Base-by-base conservation (phyloP, 2,113 vertebrate species). In the Melanostigma gelatinosum region DNA sequence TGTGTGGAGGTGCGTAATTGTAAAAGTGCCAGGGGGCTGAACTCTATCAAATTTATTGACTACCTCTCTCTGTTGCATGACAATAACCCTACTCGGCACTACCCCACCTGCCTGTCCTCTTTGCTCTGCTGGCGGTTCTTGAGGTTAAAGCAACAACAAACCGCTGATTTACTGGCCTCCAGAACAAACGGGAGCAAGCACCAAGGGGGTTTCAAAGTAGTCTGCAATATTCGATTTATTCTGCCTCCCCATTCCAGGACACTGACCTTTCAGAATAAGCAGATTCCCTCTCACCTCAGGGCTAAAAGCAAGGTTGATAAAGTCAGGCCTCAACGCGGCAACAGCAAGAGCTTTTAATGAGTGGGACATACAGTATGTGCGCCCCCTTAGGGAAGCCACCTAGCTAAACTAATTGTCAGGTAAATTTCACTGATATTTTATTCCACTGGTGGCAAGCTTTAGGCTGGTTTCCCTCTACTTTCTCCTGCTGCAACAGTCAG, bases 1-100 rank as follows among this genome's bases (percentile, higher is more conserved):
- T 3, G 12, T 34, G 64, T 18, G 48, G 75, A 83, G 52, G 57
- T 70, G 81, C 85, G 69, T 86, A 88, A 88, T 86, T 66, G 90
- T 85, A 81, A 86, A 84, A 87, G 84, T 82, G 77, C 85, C 85
- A 81, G 38, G 54, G 75, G 88, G 80, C 75, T 82, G 80, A 84
- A 88, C 84, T 91, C 87, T 73, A 90, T 92, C 89, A 91, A 83
- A 92, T 91, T 76, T 90, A 89, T 88, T 75, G 89, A 91, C 82
- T 87, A 32, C 69, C 78, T 79, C 74, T 66, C 1, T 32, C 75
- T 71, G 75, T 79, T 83, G 83, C 80, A 84, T 89, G 87, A 91
- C 87, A 91, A 92, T 82, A 88, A 84, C 75, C 50, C 76, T 8
- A 48, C 73, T 79, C 55, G n/a, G 71, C 69, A 71, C 42, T 29